These are phyloP conservation scores for Lordiphosa mommai DNA, from an alignment of 1,140 invertebrate genomes.

Conservation along the genomic window DNA sequence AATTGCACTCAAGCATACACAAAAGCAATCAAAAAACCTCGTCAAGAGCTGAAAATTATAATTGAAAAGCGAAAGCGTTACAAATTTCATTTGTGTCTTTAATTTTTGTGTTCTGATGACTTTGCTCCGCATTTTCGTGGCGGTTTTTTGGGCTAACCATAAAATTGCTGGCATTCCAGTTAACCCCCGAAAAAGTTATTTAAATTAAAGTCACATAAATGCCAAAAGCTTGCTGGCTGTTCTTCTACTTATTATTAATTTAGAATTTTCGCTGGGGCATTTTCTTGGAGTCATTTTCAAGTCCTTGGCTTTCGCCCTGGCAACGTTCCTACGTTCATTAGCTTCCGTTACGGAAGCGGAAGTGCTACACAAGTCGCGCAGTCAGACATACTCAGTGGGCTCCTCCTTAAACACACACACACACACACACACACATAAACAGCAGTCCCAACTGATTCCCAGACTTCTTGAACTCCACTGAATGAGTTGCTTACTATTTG, in stretches of 20 bases:
- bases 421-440: slow-evolving; percentile 1
- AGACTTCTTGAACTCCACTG: slow-evolving; percentile 6
- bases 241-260: slow-evolving; percentile 55
- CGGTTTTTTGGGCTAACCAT: background rate
- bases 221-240: slow-evolving; percentile 13
- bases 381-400: slow-evolving; percentile 50
- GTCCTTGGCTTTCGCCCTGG: slow-evolving; percentile 32
- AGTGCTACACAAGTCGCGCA: slow-evolving; percentile 55
- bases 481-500: slow-evolving; percentile 31
- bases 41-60: slow-evolving; percentile 36
- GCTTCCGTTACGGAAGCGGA: slow-evolving; percentile 57
- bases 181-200: slow-evolving; percentile 34
- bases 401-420: slow-evolving; percentile 7
- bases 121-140: slow-evolving; percentile 8
- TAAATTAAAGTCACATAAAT: slow-evolving; percentile 51
- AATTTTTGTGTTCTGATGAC: slow-evolving; percentile 35
- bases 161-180: slow-evolving; percentile 7
- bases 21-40: slow-evolving; percentile 49
- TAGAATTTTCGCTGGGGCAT: slow-evolving; percentile 49
- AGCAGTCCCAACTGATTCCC: slow-evolving; percentile 25
- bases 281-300: slow-evolving; percentile 37
- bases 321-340: slow-evolving; percentile 51
- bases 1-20: slow-evolving; percentile 39
- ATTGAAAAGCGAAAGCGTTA: slow-evolving; percentile 53
- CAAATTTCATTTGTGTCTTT: slow-evolving; percentile 44